phyloP scores from a whole-genome alignment of 2,113 vertebrate species.

The Cyanocitta stelleri region DNA sequence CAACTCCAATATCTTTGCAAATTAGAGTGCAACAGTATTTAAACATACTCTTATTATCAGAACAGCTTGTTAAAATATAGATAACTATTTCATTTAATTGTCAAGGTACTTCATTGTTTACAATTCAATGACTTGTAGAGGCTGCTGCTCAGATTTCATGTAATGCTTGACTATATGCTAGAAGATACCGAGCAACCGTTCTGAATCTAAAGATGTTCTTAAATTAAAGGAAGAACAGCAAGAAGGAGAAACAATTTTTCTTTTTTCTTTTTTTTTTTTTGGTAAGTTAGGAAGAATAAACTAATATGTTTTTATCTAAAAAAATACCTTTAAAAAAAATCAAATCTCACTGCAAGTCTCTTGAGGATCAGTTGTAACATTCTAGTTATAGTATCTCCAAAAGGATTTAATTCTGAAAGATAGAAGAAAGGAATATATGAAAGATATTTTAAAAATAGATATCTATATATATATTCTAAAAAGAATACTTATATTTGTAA shows the following conservation, averaged over 20 bases:
- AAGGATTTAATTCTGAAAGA: background rate
- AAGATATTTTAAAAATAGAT: background rate
- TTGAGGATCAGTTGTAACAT: background rate
- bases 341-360: background rate
- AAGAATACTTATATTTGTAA: background rate
- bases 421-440: background rate
- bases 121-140: background rate
- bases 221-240: background rate
- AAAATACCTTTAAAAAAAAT: background rate
- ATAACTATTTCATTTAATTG: background rate
- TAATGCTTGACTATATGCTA: background rate
- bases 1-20: background rate
- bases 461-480: background rate
- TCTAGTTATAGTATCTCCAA: background rate
- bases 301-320: background rate
- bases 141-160: background rate
- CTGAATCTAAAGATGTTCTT: background rate
- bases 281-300: background rate
- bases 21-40: accelerated
- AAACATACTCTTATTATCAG: background rate
- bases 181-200: background rate
- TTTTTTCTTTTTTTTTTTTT: background rate
- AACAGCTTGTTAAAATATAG: background rate
- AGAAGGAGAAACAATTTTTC: background rate
- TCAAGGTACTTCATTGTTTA: background rate